Evolutionary conservation across 2,113 vertebrate species (phyloP).

Genomic region (Gymnogyps californianus): DNA sequence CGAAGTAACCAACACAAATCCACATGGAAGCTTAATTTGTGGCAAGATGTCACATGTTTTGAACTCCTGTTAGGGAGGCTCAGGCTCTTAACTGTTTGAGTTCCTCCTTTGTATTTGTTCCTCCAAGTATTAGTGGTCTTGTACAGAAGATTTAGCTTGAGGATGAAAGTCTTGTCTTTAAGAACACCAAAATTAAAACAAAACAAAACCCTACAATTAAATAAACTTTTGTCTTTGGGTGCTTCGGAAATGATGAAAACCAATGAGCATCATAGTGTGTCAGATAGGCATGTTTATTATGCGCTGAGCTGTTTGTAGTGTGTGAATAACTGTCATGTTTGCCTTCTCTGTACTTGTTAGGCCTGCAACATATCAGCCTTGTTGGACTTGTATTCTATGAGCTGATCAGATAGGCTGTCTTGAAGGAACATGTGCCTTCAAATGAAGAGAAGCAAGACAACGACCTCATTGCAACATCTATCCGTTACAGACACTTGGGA

Average conservation of each 20-base stretch:
- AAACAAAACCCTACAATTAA: not conserved
- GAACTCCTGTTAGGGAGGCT: not conserved
- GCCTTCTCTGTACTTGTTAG: not conserved
- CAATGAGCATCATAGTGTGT: accelerated
- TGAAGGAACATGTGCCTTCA: not conserved
- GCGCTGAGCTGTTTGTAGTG: accelerated
- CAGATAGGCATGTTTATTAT: not conserved
- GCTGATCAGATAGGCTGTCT: not conserved
- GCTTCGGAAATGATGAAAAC: not conserved
- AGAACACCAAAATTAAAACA: not conserved
- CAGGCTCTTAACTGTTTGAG: not conserved
- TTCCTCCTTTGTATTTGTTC: not conserved
- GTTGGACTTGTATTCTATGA: not conserved
- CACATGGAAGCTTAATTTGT: not conserved
- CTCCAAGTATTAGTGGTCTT: not conserved
- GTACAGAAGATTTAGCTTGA: not conserved
- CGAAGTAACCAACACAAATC: not conserved
- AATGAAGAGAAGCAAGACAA: not conserved
- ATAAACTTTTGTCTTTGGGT: not conserved
- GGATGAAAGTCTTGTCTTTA: not conserved
- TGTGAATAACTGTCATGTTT: not conserved
- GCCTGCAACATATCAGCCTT: not conserved
- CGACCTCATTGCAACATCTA: not conserved
- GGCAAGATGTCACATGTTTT: not conserved
- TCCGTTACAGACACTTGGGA: not conserved